phyloP scores from a whole-genome alignment of 2,888 invertebrate genomes.

The Sinotaia quadrata region DNA sequence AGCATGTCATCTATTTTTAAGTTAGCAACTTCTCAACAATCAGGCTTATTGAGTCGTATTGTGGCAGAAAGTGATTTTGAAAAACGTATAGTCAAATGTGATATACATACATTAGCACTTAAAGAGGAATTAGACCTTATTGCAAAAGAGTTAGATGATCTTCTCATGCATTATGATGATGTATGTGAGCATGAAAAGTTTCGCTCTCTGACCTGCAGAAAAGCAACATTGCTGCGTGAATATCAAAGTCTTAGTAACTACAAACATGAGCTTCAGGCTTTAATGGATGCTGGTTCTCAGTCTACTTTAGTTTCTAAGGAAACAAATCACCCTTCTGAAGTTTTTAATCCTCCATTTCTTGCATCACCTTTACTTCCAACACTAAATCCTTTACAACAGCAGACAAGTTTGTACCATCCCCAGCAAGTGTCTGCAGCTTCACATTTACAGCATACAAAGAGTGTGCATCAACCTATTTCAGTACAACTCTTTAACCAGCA shows the following conservation, averaged over 20 bases:
- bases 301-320: not conserved
- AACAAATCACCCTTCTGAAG: not conserved
- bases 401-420: not conserved
- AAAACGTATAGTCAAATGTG: conserved; percentile 45
- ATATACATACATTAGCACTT: conserved; percentile 43
- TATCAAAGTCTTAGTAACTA: conserved; percentile 45
- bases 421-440: not conserved
- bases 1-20: too few species aligned
- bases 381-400: too few species aligned
- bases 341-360: conserved; percentile 17
- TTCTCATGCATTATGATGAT: conserved; percentile 46
- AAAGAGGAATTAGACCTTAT: conserved; percentile 48
- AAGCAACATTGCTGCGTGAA: conserved; percentile 48
- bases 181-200: conserved; percentile 53
- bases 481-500: too few species aligned
- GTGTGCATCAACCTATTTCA: too few species aligned
- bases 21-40: not conserved
- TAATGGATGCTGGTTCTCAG: conserved; percentile 11
- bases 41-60: conserved; percentile 2
- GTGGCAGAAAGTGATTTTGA: conserved; percentile 44
- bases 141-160: conserved; percentile 42
- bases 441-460: too few species aligned
- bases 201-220: conserved; percentile 42
- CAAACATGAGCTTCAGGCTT: conserved; percentile 41
- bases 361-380: too few species aligned